phyloP scores from a whole-genome alignment of 2,888 invertebrate species.

The Megaustenia siamemsis region DNA sequence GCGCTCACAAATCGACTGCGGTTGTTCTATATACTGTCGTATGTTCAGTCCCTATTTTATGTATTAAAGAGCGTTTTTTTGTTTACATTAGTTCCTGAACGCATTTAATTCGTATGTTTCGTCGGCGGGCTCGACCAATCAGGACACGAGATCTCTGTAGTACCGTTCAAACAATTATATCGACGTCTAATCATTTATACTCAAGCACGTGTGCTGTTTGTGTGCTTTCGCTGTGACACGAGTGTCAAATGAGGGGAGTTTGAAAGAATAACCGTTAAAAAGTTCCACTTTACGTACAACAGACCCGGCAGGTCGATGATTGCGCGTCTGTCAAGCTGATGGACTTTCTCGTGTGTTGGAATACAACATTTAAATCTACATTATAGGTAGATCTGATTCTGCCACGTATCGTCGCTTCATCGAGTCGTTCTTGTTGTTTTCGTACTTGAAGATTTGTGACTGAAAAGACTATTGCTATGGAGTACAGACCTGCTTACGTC shows the following conservation, averaged over 20 bases:
- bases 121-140: constrained; percentile 27
- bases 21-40: no score
- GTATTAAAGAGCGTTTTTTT: not conserved
- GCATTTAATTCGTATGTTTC: not conserved
- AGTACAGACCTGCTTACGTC: constrained; percentile 46
- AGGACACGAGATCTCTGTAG: not conserved
- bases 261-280: not conserved
- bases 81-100: not conserved
- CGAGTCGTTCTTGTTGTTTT: not conserved
- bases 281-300: not conserved
- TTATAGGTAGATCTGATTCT: not conserved
- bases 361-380: not conserved
- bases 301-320: not conserved
- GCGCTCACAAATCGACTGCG: no score
- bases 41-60: not conserved
- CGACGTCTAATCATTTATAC: constrained; percentile 41
- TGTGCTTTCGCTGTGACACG: constrained; percentile 37
- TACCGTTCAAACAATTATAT: constrained; percentile 43
- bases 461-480: constrained; percentile 24
- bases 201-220: constrained; percentile 1
- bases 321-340: not conserved
- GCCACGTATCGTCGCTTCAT: constrained; percentile 14
- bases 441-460: not conserved
- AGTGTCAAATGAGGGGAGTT: not conserved
- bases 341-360: constrained; percentile 7